Conservation (phyloP, 2,113 vertebrate species). For the Stigmatopora nigra region DNA sequence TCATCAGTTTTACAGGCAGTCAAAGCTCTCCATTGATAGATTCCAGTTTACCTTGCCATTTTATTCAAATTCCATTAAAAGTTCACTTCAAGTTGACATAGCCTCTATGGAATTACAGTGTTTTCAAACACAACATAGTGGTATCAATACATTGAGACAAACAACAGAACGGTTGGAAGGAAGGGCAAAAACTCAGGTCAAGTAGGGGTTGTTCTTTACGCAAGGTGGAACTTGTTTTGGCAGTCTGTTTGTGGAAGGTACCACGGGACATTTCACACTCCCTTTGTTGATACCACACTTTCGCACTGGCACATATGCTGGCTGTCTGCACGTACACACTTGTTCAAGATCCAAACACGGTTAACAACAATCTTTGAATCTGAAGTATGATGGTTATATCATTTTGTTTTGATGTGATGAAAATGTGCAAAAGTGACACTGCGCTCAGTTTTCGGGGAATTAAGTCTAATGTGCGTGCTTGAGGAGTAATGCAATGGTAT, state of each 20-base stretch:
- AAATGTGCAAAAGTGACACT: too few relatives aligned
- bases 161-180: background rate
- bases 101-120: background rate
- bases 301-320: background rate
- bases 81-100: too few relatives aligned
- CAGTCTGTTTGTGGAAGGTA: conserved; percentile 18
- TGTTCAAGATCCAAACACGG: background rate
- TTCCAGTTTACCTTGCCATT: too few relatives aligned
- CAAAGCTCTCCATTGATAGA: too few relatives aligned
- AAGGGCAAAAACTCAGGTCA: background rate
- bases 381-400: background rate
- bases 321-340: background rate
- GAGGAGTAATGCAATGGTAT: too few relatives aligned
- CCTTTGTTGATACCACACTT: background rate
- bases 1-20: too few relatives aligned
- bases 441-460: too few relatives aligned
- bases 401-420: background rate
- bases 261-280: conserved; percentile 18
- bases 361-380: background rate
- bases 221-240: conserved; percentile 17
- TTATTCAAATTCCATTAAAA: too few relatives aligned
- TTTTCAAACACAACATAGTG: background rate
- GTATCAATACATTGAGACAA: background rate
- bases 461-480: too few relatives aligned
- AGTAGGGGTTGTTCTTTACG: background rate